These are phyloP conservation scores for Caenorhabditis sp. DNA, from an alignment of 2,888 invertebrate species.

Conservation along the genomic window DNA sequence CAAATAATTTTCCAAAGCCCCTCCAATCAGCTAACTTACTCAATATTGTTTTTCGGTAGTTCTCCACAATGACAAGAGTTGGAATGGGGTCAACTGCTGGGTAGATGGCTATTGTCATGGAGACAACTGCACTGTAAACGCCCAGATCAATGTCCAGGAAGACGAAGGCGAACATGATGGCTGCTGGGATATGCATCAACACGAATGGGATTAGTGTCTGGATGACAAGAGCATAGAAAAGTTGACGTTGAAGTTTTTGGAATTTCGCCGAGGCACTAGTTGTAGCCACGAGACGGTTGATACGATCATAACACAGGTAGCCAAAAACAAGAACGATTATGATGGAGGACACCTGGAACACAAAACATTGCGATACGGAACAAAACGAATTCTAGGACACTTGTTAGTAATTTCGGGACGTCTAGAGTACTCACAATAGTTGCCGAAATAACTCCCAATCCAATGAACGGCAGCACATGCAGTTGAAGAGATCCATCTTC, in stretches of 20 bases:
- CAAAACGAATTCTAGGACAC: too few species aligned
- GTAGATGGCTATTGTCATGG: conserved; percentile 53
- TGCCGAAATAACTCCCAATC: conserved; percentile 39
- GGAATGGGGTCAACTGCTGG: conserved; percentile 48
- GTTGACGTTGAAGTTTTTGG: conserved; percentile 42
- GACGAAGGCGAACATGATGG: conserved; percentile 38
- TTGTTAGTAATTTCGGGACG: too few species aligned
- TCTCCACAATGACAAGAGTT: conserved; percentile 41
- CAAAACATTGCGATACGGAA: neutral
- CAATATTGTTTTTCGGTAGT: conserved; percentile 29
- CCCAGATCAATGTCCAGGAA: conserved; percentile 52
- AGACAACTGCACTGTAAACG: conserved; percentile 45
- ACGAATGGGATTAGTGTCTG: conserved; percentile 51
- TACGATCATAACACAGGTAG: conserved; percentile 30
- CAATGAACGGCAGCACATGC: conserved; percentile 32
- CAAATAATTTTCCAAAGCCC: neutral
- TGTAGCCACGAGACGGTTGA: conserved; percentile 36
- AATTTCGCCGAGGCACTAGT: conserved; percentile 26
- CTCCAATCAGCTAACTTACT: neutral
- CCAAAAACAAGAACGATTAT: conserved; percentile 44
- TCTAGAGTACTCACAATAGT: conserved; percentile 52
- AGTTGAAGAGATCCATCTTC: conserved; percentile 7
- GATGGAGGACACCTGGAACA: conserved; percentile 40
- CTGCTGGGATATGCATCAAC: conserved; percentile 44
- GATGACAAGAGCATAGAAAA: conserved; percentile 51